phyloP scores from a whole-genome alignment of 2,797 vertebrate genomes.

The Valencia hispanica region DNA sequence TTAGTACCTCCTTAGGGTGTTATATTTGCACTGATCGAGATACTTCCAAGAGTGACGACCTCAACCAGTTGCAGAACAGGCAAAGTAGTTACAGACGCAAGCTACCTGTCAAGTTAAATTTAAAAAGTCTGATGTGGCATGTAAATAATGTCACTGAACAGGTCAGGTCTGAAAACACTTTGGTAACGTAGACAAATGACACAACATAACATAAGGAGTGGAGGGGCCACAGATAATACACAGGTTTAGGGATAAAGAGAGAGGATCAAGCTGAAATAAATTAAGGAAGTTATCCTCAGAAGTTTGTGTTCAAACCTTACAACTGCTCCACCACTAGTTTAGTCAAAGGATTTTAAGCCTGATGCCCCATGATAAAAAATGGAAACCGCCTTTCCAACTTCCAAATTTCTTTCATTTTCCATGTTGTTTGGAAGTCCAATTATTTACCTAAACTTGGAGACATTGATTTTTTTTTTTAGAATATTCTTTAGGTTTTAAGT shows the following conservation, averaged over 20 bases:
- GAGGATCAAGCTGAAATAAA: slow-evolving; percentile 5
- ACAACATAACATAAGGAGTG: slow-evolving; percentile 28
- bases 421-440: not conserved
- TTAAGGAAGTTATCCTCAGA: slow-evolving; percentile 3
- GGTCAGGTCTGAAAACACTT: slow-evolving; percentile 27
- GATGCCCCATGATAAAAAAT: not conserved
- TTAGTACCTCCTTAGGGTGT: slow-evolving; percentile 39
- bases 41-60: slow-evolving; percentile 31
- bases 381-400: not conserved
- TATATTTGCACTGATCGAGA: slow-evolving; percentile 51
- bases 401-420: not conserved
- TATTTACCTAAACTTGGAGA: not conserved
- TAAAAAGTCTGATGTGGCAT: slow-evolving; percentile 38
- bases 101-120: slow-evolving; percentile 40
- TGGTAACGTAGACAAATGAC: slow-evolving; percentile 40
- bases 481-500: slow-evolving; percentile 6
- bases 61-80: slow-evolving; percentile 24
- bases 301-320: slow-evolving; percentile 18
- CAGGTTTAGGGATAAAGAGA: slow-evolving; percentile 16
- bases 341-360: slow-evolving; percentile 7
- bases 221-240: slow-evolving; percentile 4
- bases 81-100: slow-evolving; percentile 27
- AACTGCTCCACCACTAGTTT: slow-evolving; percentile 4
- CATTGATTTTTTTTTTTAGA: not conserved
- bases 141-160: slow-evolving; percentile 48